phyloP scores from a whole-genome alignment of 2,797 vertebrate species.

The Gallirallus australis region DNA sequence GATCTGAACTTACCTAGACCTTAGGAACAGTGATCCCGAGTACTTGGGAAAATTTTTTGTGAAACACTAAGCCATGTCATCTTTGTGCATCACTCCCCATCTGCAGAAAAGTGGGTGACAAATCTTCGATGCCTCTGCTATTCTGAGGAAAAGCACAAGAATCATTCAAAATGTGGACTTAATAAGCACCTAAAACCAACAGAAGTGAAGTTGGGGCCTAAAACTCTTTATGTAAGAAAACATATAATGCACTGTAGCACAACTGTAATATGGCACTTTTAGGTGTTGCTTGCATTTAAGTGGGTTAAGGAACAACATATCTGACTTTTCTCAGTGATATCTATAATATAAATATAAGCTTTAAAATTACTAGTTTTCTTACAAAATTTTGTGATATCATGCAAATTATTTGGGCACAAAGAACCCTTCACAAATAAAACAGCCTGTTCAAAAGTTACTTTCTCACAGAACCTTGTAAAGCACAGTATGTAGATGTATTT shows the following conservation, averaged over 20 bases:
- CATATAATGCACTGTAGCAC: background rate
- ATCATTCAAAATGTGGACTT: background rate
- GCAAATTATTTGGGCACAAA: background rate
- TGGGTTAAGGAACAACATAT: background rate
- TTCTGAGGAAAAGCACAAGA: background rate
- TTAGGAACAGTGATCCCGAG: background rate
- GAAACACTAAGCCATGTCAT: background rate
- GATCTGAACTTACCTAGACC: background rate
- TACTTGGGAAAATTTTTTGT: background rate
- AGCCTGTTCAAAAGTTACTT: background rate
- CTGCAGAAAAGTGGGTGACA: background rate
- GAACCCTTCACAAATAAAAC: background rate
- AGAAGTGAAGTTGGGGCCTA: background rate
- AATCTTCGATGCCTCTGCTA: background rate
- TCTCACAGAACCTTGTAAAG: background rate
- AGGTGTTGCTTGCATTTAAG: background rate
- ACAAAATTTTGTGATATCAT: background rate
- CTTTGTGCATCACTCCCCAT: background rate
- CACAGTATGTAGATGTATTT: background rate
- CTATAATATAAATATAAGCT: background rate
- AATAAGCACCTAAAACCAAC: slow-evolving; percentile 4
- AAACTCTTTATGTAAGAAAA: slow-evolving; percentile 31
- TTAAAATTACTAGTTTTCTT: background rate
- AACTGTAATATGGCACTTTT: background rate
- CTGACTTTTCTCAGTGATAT: slow-evolving; percentile 12